Evolutionary conservation across 2,888 invertebrate genomes (phyloP).

Genomic region (Papilio demoleus): DNA sequence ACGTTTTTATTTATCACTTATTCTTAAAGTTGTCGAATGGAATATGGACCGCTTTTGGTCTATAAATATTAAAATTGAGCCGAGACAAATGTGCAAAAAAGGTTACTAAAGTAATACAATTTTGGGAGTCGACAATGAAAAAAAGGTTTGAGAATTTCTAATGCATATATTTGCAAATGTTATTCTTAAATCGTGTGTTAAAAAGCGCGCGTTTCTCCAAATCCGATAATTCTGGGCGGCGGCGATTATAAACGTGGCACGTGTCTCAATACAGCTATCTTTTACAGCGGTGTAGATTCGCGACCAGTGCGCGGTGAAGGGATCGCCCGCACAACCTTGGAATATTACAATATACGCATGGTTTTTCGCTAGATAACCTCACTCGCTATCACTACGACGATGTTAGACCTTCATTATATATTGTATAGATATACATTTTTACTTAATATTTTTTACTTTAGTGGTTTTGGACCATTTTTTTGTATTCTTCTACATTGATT

Average conservation of each 20-base stretch:
- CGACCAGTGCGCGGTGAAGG: constrained; percentile 24
- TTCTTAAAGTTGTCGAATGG: too few relatives aligned
- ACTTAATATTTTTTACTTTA: background rate
- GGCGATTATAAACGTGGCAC: background rate
- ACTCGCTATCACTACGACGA: background rate
- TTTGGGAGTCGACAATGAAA: too few relatives aligned
- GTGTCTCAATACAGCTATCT: background rate
- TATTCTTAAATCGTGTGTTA: too few relatives aligned
- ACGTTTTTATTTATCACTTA: too few relatives aligned
- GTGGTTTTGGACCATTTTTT: background rate
- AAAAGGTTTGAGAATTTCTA: too few relatives aligned
- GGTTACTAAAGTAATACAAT: too few relatives aligned
- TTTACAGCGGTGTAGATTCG: background rate
- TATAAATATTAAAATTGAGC: too few relatives aligned
- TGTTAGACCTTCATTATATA: background rate
- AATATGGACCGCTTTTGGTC: too few relatives aligned
- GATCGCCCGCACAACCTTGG: constrained; percentile 31
- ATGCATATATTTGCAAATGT: too few relatives aligned
- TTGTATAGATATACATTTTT: background rate
- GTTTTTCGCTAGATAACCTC: constrained; percentile 37
- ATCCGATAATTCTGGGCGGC: too few relatives aligned
- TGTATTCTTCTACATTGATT: background rate
- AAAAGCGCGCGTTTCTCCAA: too few relatives aligned
- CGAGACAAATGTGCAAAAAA: too few relatives aligned
- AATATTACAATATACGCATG: constrained; percentile 19